Evolutionary conservation across 2,888 invertebrate genomes (phyloP), one percentile per base, ranked within the genome.

Genomic region (Drosophila paramelanica): DNA sequence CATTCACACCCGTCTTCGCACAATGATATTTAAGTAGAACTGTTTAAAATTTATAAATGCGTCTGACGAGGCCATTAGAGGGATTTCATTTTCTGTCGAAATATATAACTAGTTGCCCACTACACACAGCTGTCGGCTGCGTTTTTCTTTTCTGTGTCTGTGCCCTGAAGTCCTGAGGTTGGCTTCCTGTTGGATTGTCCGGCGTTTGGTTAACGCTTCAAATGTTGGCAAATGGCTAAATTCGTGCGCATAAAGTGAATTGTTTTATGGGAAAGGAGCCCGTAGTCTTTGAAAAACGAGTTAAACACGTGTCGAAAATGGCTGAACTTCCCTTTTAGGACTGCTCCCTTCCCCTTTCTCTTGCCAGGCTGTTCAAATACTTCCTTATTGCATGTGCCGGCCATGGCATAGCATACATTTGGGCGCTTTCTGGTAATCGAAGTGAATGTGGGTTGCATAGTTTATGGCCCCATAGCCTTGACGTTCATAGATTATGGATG

Each of bases 401-500:
- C 14, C 25, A 25, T 38, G 33, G 36, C 39, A 53, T 73, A 72
- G 80, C 73, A 79, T 77, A 79, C 74, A 74, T 76, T 74, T 74
- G 62, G 72, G 76, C 71, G 65, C 45, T 64, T 13, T 51, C 36
- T 52, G 49, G 50, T 66, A 81, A 87, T 83, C 88, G 88, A 88
- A 79, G 74, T 73, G 69, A 81, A 72, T 77, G 81, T 76, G 68
- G 69, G 71, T 60, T 67, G 68, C 67, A 67, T 87, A 69, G 75
- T 89, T 89, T 89, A 88, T 89, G 84, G 75, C 67, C 62, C 50
- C 68, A 66, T 60, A 51, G 68, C 73, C 73, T 62, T 58, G 66
- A 55, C 64, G 78, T 81, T 89, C 88, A 89, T 88, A 90, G 90
- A 89, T 89, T 88, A 88, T 89, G 85, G 85, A 88, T 90, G 89